Evolutionary conservation across 2,797 vertebrate genomes (phyloP).

Genomic region (Halcyon leucocephala): DNA sequence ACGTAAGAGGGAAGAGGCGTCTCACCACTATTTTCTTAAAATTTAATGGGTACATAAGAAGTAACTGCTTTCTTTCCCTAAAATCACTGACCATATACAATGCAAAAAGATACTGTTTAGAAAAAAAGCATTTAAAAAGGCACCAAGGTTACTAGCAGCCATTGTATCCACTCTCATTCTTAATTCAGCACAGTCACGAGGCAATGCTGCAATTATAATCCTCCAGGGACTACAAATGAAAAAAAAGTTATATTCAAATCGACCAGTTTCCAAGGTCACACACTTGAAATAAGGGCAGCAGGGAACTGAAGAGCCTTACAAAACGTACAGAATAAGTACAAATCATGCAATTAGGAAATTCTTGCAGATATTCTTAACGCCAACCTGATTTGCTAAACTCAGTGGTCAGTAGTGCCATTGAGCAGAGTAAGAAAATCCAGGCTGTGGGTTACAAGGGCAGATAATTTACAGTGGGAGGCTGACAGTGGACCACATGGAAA

Average conservation of each 20-base stretch:
- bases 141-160: neutral
- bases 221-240: neutral
- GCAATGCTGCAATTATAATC: neutral
- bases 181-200: neutral
- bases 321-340: neutral
- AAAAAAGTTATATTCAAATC: neutral
- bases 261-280: neutral
- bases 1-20: neutral
- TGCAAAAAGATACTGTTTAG: neutral
- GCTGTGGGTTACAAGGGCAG: neutral
- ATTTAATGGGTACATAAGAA: neutral
- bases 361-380: neutral
- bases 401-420: neutral
- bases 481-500: neutral
- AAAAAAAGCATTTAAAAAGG: neutral
- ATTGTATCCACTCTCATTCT: neutral
- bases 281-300: neutral
- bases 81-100: neutral
- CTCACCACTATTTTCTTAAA: neutral
- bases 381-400: neutral
- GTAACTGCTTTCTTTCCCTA: neutral
- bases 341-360: neutral
- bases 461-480: neutral
- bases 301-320: neutral
- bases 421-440: neutral